Evolutionary conservation across 2,797 vertebrate species (phyloP), one percentile per base, ranked within the genome.

Genomic region (Vireo griseus): DNA sequence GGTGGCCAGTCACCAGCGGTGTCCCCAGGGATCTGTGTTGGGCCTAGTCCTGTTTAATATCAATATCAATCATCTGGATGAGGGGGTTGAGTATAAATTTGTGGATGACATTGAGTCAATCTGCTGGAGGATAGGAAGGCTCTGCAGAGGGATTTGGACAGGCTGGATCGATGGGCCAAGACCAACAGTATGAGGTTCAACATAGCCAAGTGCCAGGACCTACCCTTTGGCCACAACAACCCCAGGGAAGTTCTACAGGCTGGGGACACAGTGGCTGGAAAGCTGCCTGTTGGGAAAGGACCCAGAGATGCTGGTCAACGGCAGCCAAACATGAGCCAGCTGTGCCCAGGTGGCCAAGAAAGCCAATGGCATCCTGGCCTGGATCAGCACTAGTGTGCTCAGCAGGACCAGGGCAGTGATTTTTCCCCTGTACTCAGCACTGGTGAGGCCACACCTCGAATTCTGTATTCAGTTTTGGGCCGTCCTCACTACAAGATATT

Each of bases 361-460:
- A 11, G 37, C 11, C 19, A 50, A 4, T 12, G 37, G n/a, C 55
- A 55, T 26, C 6, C 24, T 29, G 13, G 55, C 19, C 16, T 69
- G 15, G 2, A 33, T 11, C 37, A 57, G 33, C 2, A 82, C 11
- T 2, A 17, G 35, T n/a, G 42, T 20, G 55, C 19, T 26, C 62
- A 74, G 48, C 42, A 82, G 35, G 26, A 55, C 2, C 55, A 75
- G 22, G 19, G n/a, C 7, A 69, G 29, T 6, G 40, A 33, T 9
- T 75, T 13, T 4, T 15, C 28, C 48, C 16, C 19, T 50, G 55
- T n/a, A 29, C 18, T n/a, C 1, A 1, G 21, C 26, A 29, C 13
- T 39, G 28, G 22, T 48, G 35, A 68, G 22, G 19, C 6, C 0
- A 0, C 5, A 20, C 6, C 55, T 75, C 6, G 4, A 62, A 37